Conservation (phyloP, 2,113 vertebrate genomes). For the Eira barbara region DNA sequence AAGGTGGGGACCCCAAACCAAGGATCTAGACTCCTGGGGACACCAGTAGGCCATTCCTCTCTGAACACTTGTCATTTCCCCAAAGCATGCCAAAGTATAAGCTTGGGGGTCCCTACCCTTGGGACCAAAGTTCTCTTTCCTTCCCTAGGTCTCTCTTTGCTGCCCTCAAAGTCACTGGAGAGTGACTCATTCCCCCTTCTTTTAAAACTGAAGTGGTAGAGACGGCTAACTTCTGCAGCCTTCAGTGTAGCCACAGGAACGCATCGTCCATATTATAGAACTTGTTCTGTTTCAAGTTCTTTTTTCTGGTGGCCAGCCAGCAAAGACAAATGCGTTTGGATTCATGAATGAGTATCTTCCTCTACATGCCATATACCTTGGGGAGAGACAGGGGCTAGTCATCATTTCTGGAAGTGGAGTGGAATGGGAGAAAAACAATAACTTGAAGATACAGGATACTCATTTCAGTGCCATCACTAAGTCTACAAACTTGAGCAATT, state of each 20-base stretch:
- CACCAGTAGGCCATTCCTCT: too few species aligned
- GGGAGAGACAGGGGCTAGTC: background rate
- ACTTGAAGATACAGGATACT: background rate
- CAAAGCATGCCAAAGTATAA: background rate
- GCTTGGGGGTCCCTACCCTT: background rate
- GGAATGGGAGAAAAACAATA: background rate
- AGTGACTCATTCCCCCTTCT: background rate
- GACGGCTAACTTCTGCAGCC: background rate
- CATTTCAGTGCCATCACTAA: rapidly evolving
- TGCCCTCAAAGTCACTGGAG: background rate
- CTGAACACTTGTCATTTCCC: background rate
- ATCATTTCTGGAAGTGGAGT: background rate
- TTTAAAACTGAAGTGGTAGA: background rate
- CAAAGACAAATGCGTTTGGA: background rate
- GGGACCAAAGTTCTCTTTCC: background rate
- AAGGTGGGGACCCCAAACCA: background rate
- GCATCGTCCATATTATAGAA: background rate
- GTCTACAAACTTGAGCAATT: background rate
- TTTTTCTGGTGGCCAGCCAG: background rate
- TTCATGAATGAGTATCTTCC: background rate
- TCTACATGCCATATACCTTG: background rate
- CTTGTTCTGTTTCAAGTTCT: background rate
- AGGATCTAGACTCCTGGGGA: background rate
- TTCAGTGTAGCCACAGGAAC: background rate
- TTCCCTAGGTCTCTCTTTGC: background rate